These are phyloP conservation scores for Drosophila kikkawai DNA, from an alignment of 1,140 invertebrate genomes.

Conservation along the genomic window DNA sequence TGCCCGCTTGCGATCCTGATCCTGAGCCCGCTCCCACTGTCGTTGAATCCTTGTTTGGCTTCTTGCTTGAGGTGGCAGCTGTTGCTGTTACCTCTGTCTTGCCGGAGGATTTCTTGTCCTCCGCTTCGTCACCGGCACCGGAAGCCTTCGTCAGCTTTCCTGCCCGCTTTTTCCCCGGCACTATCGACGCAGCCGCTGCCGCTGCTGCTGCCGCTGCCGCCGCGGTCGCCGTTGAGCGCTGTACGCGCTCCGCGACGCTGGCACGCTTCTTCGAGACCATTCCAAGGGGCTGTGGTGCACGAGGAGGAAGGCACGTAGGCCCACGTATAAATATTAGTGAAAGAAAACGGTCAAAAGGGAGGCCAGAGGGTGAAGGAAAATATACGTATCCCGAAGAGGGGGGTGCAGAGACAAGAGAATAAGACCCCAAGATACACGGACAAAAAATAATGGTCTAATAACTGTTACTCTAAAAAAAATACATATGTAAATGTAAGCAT, in stretches of 20 bases:
- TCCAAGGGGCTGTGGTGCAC: slow-evolving; percentile 26
- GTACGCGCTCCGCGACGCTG: slow-evolving; percentile 69
- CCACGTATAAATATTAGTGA: slow-evolving; percentile 8
- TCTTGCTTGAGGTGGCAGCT: slow-evolving; percentile 24
- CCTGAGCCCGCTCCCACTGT: slow-evolving; percentile 1
- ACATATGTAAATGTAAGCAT: no score
- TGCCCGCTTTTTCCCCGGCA: slow-evolving; percentile 51
- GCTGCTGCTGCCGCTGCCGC: slow-evolving; percentile 37
- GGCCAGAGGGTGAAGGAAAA: neutral
- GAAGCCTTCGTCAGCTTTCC: slow-evolving; percentile 56
- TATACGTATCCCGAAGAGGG: neutral
- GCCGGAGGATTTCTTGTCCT: slow-evolving; percentile 51
- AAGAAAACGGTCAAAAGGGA: slow-evolving; percentile 5
- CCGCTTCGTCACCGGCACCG: slow-evolving; percentile 43
- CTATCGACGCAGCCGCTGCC: slow-evolving; percentile 11
- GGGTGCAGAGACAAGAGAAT: neutral
- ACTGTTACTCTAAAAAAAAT: neutral
- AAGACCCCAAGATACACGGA: neutral
- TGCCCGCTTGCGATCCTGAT: neutral
- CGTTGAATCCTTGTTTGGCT: slow-evolving; percentile 30
- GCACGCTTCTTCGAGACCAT: slow-evolving; percentile 83
- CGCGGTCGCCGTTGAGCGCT: slow-evolving; percentile 58
- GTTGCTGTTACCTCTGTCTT: slow-evolving; percentile 10
- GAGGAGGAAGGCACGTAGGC: slow-evolving; percentile 8
- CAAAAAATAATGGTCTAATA: neutral